Base-by-base conservation (phyloP, 30 jellyfish, hydroid and myxozoan genomes). In the Clytia hemisphaerica region DNA sequence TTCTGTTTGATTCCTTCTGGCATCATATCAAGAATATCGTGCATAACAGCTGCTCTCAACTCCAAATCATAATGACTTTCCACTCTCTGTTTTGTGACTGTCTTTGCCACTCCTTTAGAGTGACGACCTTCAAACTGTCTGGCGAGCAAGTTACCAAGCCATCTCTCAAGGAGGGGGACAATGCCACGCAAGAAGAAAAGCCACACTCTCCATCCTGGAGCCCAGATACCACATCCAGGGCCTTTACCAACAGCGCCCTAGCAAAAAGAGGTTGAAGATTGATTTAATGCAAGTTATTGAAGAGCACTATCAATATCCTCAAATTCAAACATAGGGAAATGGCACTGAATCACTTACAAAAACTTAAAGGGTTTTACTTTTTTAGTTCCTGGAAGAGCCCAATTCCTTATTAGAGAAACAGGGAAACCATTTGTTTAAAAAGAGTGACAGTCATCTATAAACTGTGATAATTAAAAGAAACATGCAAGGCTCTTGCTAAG, bases 231-330 rank as follows among this genome's bases (percentile, higher is more conserved):
- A 65, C 95, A 83, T 0, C 99, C 99, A 5, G 99, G 99, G 9
- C 99, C 99, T 73, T 91, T 91, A 54, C 99, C 99, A 63, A 91
- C 99, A 35, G 95, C 97, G 12, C 99, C 98, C 98, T 89, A 53
- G 36, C 34, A 60, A 21, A n/a, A 46, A 28, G 26, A 5, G 30
- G 6, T 34, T 24, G 33, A n/a, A n/a, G n/a, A n/a, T n/a, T n/a
- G n/a, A n/a, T n/a, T n/a, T n/a, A n/a, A n/a, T n/a, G n/a, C n/a
- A n/a, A n/a, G n/a, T n/a, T n/a, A n/a, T n/a, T n/a, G n/a, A n/a
- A n/a, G n/a, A n/a, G n/a, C n/a, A n/a, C n/a, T n/a, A n/a, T n/a
- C n/a, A n/a, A n/a, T n/a, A n/a, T n/a, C n/a, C n/a, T n/a, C n/a
- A n/a, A n/a, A n/a, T n/a, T n/a, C n/a, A n/a, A n/a, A n/a, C n/a